Evolutionary conservation across 2,797 vertebrate species (phyloP).

Genomic region (Ataeniobius toweri): DNA sequence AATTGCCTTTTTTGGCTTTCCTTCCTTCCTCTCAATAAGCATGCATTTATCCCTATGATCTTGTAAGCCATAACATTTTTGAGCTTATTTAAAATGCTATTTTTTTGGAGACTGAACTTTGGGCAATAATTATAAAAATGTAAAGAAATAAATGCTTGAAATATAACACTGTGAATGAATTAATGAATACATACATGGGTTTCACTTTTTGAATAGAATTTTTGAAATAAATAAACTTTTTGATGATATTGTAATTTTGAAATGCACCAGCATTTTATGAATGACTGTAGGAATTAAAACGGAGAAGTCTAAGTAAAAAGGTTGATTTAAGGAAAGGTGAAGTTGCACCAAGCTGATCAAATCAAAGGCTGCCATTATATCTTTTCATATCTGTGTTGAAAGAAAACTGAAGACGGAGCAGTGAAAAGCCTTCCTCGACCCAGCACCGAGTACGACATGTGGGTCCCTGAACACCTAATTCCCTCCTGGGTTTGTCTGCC

Average conservation of each 20-base stretch:
- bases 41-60: no score
- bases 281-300: neutral
- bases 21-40: no score
- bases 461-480: conserved; percentile 91
- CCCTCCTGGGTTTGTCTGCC: conserved; percentile 97
- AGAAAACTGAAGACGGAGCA: conserved; percentile 75
- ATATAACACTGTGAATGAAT: neutral
- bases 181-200: neutral
- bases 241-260: neutral
- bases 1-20: no score
- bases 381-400: conserved; percentile 29
- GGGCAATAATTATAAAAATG: neutral
- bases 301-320: neutral
- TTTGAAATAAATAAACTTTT: neutral
- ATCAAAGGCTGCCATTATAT: conserved; percentile 5
- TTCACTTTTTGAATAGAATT: neutral
- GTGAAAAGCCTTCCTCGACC: conserved; percentile 85
- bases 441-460: conserved; percentile 89
- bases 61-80: no score
- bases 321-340: neutral
- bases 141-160: neutral
- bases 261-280: neutral
- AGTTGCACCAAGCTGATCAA: neutral
- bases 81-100: no score
- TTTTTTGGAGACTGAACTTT: neutral